Base-by-base conservation (phyloP, 2,888 invertebrate genomes). In the Zaprionus obscuricornis region DNA sequence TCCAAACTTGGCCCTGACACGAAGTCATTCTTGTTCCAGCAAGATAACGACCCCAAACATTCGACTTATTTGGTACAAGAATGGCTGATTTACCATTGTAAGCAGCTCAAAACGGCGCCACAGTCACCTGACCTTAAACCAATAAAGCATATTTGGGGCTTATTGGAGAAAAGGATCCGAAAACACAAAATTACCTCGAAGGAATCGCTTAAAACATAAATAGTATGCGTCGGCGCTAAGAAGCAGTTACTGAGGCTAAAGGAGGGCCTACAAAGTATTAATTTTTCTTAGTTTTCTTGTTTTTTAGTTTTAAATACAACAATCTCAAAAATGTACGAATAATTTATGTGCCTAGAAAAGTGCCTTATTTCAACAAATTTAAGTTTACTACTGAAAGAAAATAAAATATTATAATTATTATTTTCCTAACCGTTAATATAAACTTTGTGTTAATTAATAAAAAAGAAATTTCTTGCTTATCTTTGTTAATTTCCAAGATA, bases 11-110 rank as follows among this genome's bases (percentile, higher is more conserved):
- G 36, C 16, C 18, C 18, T 2, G 3, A 36, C 6, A 4, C 2
- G 5, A 4, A 3, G n/a, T 1, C n/a, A 27, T 40, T 3, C 4
- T n/a, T n/a, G 14, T 40, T 16, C 18, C 27, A 40, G n/a, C 40
- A 27, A 16, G 40, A 40, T 18, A 27, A 40, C 17, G 40, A 40
- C 33, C 14, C 33, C 14, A 33, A 33, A 33, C 33, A 22, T 22
- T 22, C 22, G 33, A 14, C 33, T 3, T 40, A 17, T 40, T n/a
- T 40, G n/a, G 40, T 40, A n/a, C 26, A 40, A 11, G 40, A 40
- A 14, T 40, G 40, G 27, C 17, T 40, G 4, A 26, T 40, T 22
- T 40, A 26, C 11, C 22, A 39, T 6, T 13, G 13, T 24, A 27
- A 40, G 17, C 40, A 40, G n/a, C 17, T 27, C 2, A 26, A 40